A percentile compares a stretch with the other conserved stretches of the same genome.
phyloP scores from a whole-genome alignment of 2,113 vertebrate genomes.

The Brachionichthys hirsutus region DNA sequence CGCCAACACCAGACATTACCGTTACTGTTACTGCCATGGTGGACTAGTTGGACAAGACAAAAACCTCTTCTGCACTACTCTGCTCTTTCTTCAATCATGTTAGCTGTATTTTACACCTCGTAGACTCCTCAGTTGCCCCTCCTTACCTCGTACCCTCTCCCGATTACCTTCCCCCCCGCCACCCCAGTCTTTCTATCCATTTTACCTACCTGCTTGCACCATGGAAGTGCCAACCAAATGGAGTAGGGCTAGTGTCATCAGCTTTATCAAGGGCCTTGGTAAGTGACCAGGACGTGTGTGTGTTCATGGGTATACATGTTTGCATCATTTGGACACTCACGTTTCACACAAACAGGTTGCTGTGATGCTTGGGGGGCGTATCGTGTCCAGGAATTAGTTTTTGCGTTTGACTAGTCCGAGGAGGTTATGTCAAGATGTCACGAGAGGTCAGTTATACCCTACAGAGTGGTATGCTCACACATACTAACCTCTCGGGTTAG shows the following conservation, averaged over 20 bases:
- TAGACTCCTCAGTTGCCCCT: constrained; percentile 23
- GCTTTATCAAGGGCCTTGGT: constrained; percentile 97
- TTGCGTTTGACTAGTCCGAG: constrained; percentile 24
- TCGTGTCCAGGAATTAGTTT: constrained; percentile 16
- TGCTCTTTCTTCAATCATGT: constrained; percentile 31
- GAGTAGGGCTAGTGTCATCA: constrained; percentile 91
- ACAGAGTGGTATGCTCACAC: constrained; percentile 4
- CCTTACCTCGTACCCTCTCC: too few species aligned
- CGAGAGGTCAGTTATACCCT: constrained; percentile 34
- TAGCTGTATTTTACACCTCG: constrained; percentile 11
- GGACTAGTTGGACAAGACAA: constrained; percentile 32
- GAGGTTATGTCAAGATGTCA: constrained; percentile 40
- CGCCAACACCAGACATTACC: constrained; percentile 5
- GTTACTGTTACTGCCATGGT: constrained; percentile 25
- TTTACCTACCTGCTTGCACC: constrained; percentile 29
- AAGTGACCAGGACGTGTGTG: constrained; percentile 68
- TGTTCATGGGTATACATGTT: constrained; percentile 26
- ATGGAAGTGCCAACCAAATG: constrained; percentile 95
- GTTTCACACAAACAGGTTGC: constrained; percentile 44
- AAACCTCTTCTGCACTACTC: neutral
- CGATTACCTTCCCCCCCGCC: constrained; percentile 7
- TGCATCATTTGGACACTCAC: constrained; percentile 29
- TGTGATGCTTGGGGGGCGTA: constrained; percentile 5
- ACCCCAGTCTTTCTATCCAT: neutral
- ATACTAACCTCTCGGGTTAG: neutral